A percentile compares a stretch with the other conserved stretches of the same genome.
phyloP scores from a whole-genome alignment of 2,888 invertebrate genomes.

The Ectemnius cavifrons region DNA sequence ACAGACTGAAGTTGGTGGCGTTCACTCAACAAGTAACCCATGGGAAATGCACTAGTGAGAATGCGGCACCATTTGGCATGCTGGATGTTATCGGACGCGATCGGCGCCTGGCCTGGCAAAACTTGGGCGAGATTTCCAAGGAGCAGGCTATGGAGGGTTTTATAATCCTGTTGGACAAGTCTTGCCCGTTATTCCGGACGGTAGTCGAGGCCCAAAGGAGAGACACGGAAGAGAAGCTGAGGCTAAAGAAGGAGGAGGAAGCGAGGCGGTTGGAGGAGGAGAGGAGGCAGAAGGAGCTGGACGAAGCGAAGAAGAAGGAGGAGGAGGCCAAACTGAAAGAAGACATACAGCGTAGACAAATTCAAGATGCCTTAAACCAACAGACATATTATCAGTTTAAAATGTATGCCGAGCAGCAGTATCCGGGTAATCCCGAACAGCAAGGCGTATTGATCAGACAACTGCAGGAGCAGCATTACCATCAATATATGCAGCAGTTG shows the following conservation, averaged over 20 bases:
- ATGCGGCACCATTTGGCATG: constrained; percentile 91
- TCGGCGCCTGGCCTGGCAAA: constrained; percentile 95
- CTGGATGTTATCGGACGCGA: constrained; percentile 97
- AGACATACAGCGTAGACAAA: constrained; percentile 86
- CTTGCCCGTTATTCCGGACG: constrained; percentile 94
- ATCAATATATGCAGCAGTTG: constrained; percentile 98
- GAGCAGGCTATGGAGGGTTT: constrained; percentile 96
- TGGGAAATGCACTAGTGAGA: constrained; percentile 87
- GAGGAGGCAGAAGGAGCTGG: constrained; percentile 79
- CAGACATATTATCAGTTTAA: constrained; percentile 95
- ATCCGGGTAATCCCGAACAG: constrained; percentile 89
- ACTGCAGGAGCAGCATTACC: constrained; percentile 98
- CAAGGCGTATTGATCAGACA: constrained; percentile 96
- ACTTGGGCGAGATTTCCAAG: constrained; percentile 90
- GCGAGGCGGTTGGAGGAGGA: constrained; percentile 81
- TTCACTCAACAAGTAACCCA: constrained; percentile 94
- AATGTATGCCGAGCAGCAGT: constrained; percentile 96
- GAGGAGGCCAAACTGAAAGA: constrained; percentile 84
- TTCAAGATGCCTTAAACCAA: constrained; percentile 97
- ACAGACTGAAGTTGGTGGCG: constrained; percentile 93
- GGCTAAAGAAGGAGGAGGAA: constrained; percentile 82
- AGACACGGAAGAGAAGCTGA: constrained; percentile 89
- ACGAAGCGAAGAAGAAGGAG: constrained; percentile 78
- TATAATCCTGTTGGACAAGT: constrained; percentile 89
- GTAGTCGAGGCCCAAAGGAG: constrained; percentile 94